A percentile compares a stretch with the other conserved stretches of the same genome.
phyloP scores from a whole-genome alignment of 2,888 invertebrate genomes.

The Netelia melanura region DNA sequence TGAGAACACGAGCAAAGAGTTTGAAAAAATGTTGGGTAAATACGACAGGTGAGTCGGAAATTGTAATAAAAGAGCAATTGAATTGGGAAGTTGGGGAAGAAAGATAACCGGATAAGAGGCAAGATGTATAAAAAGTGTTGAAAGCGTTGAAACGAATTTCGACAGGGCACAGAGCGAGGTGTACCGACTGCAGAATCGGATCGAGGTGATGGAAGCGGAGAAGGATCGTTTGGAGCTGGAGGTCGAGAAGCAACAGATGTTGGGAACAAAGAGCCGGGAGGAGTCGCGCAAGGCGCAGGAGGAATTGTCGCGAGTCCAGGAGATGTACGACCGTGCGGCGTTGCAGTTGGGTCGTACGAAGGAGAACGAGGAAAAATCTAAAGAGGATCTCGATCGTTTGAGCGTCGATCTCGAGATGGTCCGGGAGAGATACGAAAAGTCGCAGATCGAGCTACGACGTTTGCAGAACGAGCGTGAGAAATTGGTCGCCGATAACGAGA shows the following conservation, averaged over 20 bases:
- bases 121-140: conserved; percentile 4
- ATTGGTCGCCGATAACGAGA: conserved; percentile 92
- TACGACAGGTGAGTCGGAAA: conserved; percentile 90
- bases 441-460: conserved; percentile 93
- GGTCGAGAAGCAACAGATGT: conserved; percentile 93
- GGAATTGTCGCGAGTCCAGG: conserved; percentile 93
- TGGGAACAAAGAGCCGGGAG: conserved; percentile 93
- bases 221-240: conserved; percentile 94
- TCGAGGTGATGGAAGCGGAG: conserved; percentile 95
- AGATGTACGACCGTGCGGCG: conserved; percentile 95
- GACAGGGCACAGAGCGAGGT: conserved; percentile 94
- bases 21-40: conserved; percentile 96
- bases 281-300: conserved; percentile 95
- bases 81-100: neutral
- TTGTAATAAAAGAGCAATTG: neutral
- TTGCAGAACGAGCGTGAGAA: conserved; percentile 95
- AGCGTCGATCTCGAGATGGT: conserved; percentile 94
- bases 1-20: conserved; percentile 95
- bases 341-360: conserved; percentile 94
- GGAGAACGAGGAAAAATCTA: conserved; percentile 96
- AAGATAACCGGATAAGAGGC: neutral
- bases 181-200: conserved; percentile 94
- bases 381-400: conserved; percentile 92
- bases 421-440: conserved; percentile 94
- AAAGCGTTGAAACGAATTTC: neutral